Conservation (phyloP, 2,888 invertebrate species). For the Timema cristinae region DNA sequence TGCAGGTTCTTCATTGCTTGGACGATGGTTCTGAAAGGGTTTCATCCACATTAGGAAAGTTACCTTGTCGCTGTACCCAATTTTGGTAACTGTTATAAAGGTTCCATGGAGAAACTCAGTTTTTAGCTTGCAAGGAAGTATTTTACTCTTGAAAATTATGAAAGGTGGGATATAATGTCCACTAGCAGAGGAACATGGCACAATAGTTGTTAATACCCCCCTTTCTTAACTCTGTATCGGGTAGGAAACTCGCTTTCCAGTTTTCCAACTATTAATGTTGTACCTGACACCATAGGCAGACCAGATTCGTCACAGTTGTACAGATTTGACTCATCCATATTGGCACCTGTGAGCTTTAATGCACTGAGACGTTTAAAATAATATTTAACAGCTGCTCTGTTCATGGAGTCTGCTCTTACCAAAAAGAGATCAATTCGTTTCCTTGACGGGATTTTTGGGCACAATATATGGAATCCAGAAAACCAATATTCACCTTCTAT, state of each 20-base stretch:
- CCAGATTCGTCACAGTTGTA: background rate
- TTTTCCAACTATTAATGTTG: background rate
- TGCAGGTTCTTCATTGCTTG: background rate
- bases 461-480: background rate
- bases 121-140: background rate
- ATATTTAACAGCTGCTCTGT: background rate
- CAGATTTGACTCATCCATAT: background rate
- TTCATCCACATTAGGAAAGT: constrained; percentile 7
- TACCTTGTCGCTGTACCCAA: constrained; percentile 1
- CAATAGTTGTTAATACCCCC: constrained; percentile 8
- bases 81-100: constrained; percentile 8
- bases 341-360: background rate
- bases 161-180: constrained; percentile 5
- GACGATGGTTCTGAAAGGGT: background rate
- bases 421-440: constrained; percentile 3
- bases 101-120: background rate
- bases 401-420: background rate
- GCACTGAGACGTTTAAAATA: constrained; percentile 4
- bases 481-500: constrained; percentile 10
- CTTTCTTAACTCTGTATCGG: constrained; percentile 10
- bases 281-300: background rate
- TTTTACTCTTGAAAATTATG: constrained; percentile 1
- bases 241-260: constrained; percentile 6
- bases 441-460: background rate
- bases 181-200: background rate